These are phyloP conservation scores for Belonocnema kinseyi DNA, from an alignment of 1,140 invertebrate genomes.

Conservation along the genomic window DNA sequence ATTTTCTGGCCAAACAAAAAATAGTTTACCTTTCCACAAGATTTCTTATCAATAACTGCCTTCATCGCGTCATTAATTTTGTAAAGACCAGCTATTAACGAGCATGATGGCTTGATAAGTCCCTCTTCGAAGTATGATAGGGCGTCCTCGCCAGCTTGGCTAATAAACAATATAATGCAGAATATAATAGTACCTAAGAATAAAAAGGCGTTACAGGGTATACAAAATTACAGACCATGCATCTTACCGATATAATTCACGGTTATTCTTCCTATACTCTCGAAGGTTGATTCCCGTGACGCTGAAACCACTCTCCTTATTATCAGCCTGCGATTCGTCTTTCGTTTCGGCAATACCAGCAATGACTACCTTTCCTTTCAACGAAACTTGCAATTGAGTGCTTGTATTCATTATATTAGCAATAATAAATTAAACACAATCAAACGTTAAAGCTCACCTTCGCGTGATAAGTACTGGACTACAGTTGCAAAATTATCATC, in stretches of 20 bases:
- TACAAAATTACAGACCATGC: constrained; percentile 13
- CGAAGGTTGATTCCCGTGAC: constrained; percentile 77
- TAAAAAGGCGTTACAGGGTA: constrained; percentile 17
- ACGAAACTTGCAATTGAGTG: constrained; percentile 14
- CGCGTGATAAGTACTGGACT: constrained; percentile 65
- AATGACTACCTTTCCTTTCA: constrained; percentile 76
- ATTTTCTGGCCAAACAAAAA: not conserved
- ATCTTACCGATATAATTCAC: constrained; percentile 74
- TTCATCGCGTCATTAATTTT: constrained; percentile 64
- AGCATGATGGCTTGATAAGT: constrained; percentile 62
- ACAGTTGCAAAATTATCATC: constrained; percentile 67
- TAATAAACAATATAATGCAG: constrained; percentile 46
- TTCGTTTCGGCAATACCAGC: constrained; percentile 76
- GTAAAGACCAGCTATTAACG: constrained; percentile 57
- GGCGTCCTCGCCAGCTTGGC: constrained; percentile 67
- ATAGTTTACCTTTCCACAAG: constrained; percentile 63
- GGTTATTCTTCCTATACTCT: constrained; percentile 74
- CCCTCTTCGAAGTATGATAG: constrained; percentile 68
- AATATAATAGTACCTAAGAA: constrained; percentile 21
- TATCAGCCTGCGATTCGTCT: constrained; percentile 64
- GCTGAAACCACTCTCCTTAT: constrained; percentile 69
- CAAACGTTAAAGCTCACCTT: constrained; percentile 57
- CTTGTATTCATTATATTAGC: not conserved
- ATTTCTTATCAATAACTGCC: constrained; percentile 59
- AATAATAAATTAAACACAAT: not conserved